phyloP scores from a whole-genome alignment of 2,888 invertebrate genomes.

The Helleia helle region DNA sequence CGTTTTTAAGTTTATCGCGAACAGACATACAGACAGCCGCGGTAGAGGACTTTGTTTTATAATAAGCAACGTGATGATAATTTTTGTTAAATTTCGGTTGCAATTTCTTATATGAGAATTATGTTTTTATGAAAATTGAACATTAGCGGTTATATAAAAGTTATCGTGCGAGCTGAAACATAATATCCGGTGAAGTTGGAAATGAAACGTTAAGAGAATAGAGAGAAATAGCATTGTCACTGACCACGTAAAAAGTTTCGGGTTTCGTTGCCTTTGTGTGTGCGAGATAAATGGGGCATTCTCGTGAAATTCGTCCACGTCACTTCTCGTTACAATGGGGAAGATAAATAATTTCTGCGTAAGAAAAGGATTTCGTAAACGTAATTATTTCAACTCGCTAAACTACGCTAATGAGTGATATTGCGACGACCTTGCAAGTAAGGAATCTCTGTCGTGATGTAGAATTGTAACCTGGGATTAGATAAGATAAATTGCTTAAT shows the following conservation, averaged over 20 bases:
- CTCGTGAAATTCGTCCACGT: slow-evolving; percentile 70
- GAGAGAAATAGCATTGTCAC: slow-evolving; percentile 63
- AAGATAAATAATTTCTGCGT: slow-evolving; percentile 70
- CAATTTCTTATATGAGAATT: no score
- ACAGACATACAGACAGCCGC: no score
- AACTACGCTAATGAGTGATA: slow-evolving; percentile 60
- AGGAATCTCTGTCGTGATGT: no score
- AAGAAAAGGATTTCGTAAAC: slow-evolving; percentile 72
- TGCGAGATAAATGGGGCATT: slow-evolving; percentile 67
- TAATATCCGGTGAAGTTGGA: slow-evolving; percentile 47
- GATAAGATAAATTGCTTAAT: no score
- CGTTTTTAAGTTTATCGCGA: no score
- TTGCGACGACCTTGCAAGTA: no score
- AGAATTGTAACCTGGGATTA: no score
- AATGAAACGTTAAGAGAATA: slow-evolving; percentile 64
- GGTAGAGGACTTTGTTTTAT: no score
- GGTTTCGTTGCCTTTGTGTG: slow-evolving; percentile 68
- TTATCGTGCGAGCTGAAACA: slow-evolving; percentile 33
- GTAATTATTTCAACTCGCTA: slow-evolving; percentile 69
- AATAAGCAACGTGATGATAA: no score
- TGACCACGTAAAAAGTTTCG: slow-evolving; percentile 72
- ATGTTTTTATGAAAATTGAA: no score
- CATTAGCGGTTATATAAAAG: slow-evolving; percentile 1
- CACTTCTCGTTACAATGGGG: slow-evolving; percentile 65
- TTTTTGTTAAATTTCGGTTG: no score